phyloP scores from a whole-genome alignment of 2,888 invertebrate species.

The Phanerotoma sp. region DNA sequence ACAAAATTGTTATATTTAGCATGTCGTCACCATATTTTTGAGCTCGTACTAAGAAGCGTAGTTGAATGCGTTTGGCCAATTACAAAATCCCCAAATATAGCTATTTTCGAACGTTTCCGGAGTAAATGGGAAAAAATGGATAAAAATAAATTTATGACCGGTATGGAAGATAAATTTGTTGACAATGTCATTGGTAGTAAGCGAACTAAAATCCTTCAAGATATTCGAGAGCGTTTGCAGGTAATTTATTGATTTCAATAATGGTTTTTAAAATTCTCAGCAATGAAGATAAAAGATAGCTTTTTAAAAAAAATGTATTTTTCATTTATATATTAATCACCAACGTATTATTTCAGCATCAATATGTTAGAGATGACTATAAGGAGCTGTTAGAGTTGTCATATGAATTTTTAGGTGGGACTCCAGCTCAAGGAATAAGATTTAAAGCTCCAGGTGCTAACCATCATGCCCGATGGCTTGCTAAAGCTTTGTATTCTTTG shows the following conservation, averaged over 20 bases:
- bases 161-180: background rate
- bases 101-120: background rate
- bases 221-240: background rate
- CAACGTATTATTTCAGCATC: background rate
- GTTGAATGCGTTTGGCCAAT: background rate
- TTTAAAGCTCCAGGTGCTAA: conserved; percentile 33
- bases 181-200: background rate
- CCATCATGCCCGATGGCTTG: conserved; percentile 40
- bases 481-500: conserved; percentile 37
- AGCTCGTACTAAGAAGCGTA: background rate
- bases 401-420: conserved; percentile 38
- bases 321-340: too few species aligned
- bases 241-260: background rate
- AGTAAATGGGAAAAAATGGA: background rate
- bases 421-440: conserved; percentile 17
- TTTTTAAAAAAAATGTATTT: background rate
- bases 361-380: background rate
- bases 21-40: conserved; percentile 4
- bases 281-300: background rate
- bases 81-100: background rate
- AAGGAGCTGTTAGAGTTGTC: conserved; percentile 28
- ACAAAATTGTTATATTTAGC: background rate
- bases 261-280: background rate
- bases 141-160: background rate
- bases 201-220: background rate